phyloP scores from a whole-genome alignment of 2,113 vertebrate species.

The Callipepla squamata region DNA sequence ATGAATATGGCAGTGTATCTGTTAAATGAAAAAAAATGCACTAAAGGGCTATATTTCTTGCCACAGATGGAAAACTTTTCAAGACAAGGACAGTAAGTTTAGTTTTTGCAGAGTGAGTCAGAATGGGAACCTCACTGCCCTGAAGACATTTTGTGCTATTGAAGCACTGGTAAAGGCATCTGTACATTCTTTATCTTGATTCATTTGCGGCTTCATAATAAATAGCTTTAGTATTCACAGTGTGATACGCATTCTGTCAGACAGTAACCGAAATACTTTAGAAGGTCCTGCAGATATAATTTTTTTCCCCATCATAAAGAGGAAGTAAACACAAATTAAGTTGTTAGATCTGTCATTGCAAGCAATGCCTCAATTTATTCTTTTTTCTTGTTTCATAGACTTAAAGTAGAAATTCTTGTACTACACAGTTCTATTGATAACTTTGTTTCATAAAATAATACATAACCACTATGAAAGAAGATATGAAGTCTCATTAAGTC shows the following conservation, averaged over 20 bases:
- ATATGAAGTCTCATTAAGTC: not conserved
- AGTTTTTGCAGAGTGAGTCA: not conserved
- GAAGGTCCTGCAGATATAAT: not conserved
- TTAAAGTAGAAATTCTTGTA: not conserved
- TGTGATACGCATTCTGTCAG: not conserved
- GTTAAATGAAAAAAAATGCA: not conserved
- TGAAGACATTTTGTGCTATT: not conserved
- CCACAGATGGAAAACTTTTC: not conserved
- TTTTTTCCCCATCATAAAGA: not conserved
- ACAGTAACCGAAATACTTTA: not conserved
- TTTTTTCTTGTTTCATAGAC: not conserved
- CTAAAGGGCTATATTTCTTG: not conserved
- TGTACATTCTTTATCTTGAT: not conserved
- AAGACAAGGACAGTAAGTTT: not conserved
- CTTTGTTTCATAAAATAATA: not conserved
- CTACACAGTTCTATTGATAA: not conserved
- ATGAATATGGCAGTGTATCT: not conserved
- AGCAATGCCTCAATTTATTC: not conserved
- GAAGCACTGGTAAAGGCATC: not conserved
- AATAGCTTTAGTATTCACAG: not conserved
- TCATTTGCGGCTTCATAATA: not conserved
- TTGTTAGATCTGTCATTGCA: not conserved
- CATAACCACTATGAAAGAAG: not conserved
- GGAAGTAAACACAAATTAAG: not conserved
- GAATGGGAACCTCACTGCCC: not conserved